Base-by-base conservation (phyloP, 2,888 invertebrate species). In the Aspidiotus rigidus region DNA sequence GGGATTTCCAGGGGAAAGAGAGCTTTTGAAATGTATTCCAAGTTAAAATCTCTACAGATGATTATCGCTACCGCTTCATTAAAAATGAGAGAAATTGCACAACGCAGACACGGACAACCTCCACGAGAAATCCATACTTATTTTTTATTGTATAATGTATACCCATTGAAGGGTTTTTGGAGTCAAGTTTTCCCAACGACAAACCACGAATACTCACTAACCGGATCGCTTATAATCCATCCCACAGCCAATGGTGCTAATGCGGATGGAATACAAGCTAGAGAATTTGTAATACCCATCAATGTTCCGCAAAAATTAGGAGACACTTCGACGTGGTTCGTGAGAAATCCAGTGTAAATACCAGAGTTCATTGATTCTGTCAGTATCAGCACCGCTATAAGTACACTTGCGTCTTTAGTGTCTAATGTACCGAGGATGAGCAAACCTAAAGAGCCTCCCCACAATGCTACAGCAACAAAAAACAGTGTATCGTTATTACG, bases 251-350 rank as follows among this genome's bases (percentile, higher is more conserved):
- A 78, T 0, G 92, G 92, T 0, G 90, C 90, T 73, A 90, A 79
- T 72, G 92, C 86, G 66, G 90, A 88, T 78, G 88, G 86, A 11
- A 90, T 79, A 74, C 88, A 90, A 0, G 88, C 87, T n/a, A 83
- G 79, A 10, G 87, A 86, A 76, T 92, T 92, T 1, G 90, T 90
- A 74, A 92, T 85, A 7, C 92, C 91, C 90, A 92, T 90, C 73
- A 92, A 78, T 0, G 87, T 85, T 41, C 91, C 91, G 2, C 91
- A 88, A 77, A 86, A 89, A 77, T 88, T 89, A 0, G 91, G 90
- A 7, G 91, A 87, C 66, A 93, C 79, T 79, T 93, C 92, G 72
- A 93, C 88, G 75, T 90, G 90, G 73, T 90, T 91, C 15, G 85
- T 83, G 10, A 74, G 72, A 64, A 73, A 75, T 2, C 90, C 90